Conservation (phyloP, 2,888 invertebrate species). For the Balanococcus diminutus region DNA sequence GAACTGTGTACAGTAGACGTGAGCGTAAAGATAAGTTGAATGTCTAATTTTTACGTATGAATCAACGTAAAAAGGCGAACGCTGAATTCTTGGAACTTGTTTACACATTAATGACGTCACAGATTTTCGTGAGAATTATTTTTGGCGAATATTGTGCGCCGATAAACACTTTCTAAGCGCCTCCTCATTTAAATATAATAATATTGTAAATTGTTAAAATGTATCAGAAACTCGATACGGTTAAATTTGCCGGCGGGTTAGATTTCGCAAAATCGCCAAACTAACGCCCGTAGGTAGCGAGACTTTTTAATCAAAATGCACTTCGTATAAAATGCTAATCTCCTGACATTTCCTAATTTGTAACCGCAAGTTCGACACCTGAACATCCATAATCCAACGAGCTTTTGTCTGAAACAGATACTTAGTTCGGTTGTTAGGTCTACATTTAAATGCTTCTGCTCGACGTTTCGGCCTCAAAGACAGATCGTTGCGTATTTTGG, state of each 20-base stretch:
- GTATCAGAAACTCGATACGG: neutral
- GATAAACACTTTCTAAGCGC: neutral
- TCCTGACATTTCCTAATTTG: slow-evolving; percentile 7
- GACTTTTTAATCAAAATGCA: slow-evolving; percentile 29
- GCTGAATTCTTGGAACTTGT: slow-evolving; percentile 20
- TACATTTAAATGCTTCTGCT: slow-evolving; percentile 1
- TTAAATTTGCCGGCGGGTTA: neutral
- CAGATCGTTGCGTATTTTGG: slow-evolving; percentile 6
- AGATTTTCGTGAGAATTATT: neutral
- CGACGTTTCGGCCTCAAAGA: slow-evolving; percentile 14
- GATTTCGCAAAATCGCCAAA: neutral
- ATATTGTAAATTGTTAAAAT: neutral
- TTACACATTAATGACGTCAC: slow-evolving; percentile 1
- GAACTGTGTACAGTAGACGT: neutral
- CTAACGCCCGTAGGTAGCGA: neutral
- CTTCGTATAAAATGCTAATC: slow-evolving; percentile 13
- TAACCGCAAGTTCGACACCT: slow-evolving; percentile 23
- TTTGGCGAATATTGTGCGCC: neutral
- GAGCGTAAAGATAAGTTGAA: neutral
- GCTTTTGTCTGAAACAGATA: slow-evolving; percentile 17
- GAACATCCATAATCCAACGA: slow-evolving; percentile 3
- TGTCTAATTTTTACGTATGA: slow-evolving; percentile 19
- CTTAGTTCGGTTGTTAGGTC: slow-evolving; percentile 14
- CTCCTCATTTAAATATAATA: neutral
- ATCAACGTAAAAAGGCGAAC: slow-evolving; percentile 15